These are phyloP conservation scores for Ceraclea dissimilis DNA, from an alignment of 2,888 invertebrate genomes.

Conservation along the genomic window DNA sequence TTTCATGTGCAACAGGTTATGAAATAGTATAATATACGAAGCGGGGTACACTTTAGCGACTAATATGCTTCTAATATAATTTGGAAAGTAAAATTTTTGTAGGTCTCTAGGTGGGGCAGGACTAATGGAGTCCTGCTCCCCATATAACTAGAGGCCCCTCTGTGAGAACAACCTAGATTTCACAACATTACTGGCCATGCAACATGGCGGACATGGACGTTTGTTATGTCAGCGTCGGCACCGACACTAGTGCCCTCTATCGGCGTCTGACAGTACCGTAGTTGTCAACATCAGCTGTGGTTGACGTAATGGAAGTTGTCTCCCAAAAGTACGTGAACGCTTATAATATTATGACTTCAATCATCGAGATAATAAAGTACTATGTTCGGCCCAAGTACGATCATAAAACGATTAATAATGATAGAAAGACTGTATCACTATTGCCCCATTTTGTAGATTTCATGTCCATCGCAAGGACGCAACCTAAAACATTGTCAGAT, in stretches of 20 bases:
- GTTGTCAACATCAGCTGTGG: not conserved
- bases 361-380: not conserved
- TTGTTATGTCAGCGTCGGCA: not conserved
- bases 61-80: no score
- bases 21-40: no score
- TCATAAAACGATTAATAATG: not conserved
- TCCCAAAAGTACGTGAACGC: not conserved
- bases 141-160: no score
- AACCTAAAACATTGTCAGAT: not conserved
- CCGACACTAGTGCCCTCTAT: no score
- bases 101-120: no score
- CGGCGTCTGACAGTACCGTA: not conserved
- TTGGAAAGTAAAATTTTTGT: no score
- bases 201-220: not conserved
- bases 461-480: not conserved
- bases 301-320: no score
- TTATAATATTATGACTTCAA: not conserved
- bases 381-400: not conserved
- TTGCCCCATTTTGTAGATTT: not conserved
- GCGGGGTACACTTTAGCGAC: no score
- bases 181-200: not conserved
- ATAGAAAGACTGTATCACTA: not conserved
- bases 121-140: no score
- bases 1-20: no score
- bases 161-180: no score